Evolutionary conservation across 2,797 vertebrate genomes (phyloP).

Genomic region (Premnoplex brunnescens): DNA sequence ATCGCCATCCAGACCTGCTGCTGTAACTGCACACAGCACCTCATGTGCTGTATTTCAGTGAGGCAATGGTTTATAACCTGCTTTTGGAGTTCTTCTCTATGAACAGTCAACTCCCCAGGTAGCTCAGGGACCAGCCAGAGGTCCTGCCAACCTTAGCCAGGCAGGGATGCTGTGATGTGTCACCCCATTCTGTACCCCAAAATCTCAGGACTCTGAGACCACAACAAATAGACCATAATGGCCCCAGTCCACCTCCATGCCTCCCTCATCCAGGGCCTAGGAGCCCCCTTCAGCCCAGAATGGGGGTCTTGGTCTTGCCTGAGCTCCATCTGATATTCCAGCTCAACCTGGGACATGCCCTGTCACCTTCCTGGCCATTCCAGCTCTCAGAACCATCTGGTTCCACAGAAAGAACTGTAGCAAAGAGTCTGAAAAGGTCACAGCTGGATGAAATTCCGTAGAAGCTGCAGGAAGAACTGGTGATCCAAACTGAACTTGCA

Average conservation of each 20-base stretch:
- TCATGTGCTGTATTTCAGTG: rapidly evolving
- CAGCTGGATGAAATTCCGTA: not conserved
- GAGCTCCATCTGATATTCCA: not conserved
- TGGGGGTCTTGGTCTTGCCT: rapidly evolving
- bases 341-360: not conserved
- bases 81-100: not conserved
- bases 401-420: not conserved
- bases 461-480: not conserved
- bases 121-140: not conserved
- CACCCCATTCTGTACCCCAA: not conserved
- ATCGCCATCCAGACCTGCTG: rapidly evolving
- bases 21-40: not conserved
- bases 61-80: not conserved
- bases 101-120: rapidly evolving
- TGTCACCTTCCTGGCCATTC: rapidly evolving
- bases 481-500: not conserved
- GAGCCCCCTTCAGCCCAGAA: not conserved
- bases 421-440: not conserved
- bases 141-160: not conserved
- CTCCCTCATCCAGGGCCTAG: rapidly evolving
- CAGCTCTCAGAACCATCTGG: not conserved
- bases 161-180: not conserved
- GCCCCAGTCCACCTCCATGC: rapidly evolving
- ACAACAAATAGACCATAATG: not conserved
- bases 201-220: rapidly evolving